Evolutionary conservation across 2,888 invertebrate species (phyloP).

Genomic region (Polydrusus cervinus): DNA sequence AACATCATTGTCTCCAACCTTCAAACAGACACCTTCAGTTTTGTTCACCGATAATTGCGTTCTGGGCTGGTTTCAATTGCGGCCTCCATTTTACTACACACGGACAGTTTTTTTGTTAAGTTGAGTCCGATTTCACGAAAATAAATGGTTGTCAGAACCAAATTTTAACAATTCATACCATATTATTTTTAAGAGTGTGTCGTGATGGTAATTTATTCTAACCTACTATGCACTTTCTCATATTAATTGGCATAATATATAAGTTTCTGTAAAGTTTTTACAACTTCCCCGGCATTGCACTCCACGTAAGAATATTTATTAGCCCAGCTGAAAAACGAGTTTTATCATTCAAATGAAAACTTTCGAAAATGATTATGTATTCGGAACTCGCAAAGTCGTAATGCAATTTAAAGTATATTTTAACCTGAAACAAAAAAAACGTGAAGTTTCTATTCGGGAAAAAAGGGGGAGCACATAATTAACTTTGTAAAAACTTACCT

Average conservation of each 20-base stretch:
- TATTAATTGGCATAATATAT: constrained; percentile 19
- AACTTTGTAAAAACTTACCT: constrained; percentile 36
- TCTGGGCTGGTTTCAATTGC: too few relatives aligned
- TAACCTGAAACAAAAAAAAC: constrained; percentile 42
- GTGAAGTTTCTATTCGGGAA: neutral
- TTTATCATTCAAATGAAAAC: constrained; percentile 42
- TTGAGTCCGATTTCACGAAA: too few relatives aligned
- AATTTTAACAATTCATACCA: too few relatives aligned
- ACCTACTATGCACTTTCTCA: neutral
- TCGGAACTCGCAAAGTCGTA: constrained; percentile 39
- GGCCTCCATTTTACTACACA: too few relatives aligned
- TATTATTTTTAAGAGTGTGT: too few relatives aligned
- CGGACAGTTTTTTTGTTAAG: too few relatives aligned
- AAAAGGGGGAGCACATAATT: constrained; percentile 25
- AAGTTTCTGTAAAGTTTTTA: constrained; percentile 14
- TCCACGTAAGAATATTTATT: constrained; percentile 33
- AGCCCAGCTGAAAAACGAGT: constrained; percentile 46
- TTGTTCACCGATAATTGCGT: too few relatives aligned
- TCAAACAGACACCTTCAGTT: too few relatives aligned
- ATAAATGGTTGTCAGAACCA: too few relatives aligned
- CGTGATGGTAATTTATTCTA: too few relatives aligned
- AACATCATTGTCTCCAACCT: too few relatives aligned
- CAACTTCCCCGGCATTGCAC: neutral
- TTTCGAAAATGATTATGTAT: constrained; percentile 43
- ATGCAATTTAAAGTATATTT: constrained; percentile 53